Base-by-base conservation (phyloP, 2,113 vertebrate genomes). In the Embiotoca jacksoni region DNA sequence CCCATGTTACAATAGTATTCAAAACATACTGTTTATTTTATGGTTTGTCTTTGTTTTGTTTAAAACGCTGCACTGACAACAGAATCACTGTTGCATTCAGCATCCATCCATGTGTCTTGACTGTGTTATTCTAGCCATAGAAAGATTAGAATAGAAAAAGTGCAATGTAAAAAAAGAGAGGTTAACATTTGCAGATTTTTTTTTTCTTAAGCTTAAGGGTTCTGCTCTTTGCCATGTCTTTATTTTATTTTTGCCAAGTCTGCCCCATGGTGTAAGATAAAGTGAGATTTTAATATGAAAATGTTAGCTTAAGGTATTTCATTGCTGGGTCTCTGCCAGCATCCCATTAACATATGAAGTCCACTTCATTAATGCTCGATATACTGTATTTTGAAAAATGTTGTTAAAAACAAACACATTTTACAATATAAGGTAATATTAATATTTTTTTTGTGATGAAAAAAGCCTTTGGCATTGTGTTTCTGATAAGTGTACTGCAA, bases 1-100 rank as follows among this genome's bases (percentile, higher is more conserved):
- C 23, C 23, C 11, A 61, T 6, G 37, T 16, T 58, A 56, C 41
- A 70, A 50, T 36, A 49, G 4, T 31, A 74, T 74, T 63, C 10
- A 2, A 53, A 61, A 39, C 31, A 11, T 1, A 55, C 49, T 50
- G 11, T 36, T 59, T 69, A n/a, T 79, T 35, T 41, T n/a, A 10
- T 52, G 49, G 7, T 52, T 64, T 44, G 2, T 54, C 23, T 13
- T 57, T 37, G 53, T 78, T 53, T 58, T 44, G 3, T 7, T 33
- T 23, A 8, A 31, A 36, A 30, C 4, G 7, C 6, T 30, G n/a
- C 16, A 37, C 23, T 8, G 23, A 35, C 58, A 35, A 35, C 46
- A 60, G 44, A 50, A 6, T 15, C 3, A 37, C 9, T 13, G 10
- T 41, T 9, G 10, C 49, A 15, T 52, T 14, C n/a, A 7, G 2